These are phyloP conservation scores for Sturmia bella DNA, from an alignment of 2,888 invertebrate genomes.

Conservation along the genomic window DNA sequence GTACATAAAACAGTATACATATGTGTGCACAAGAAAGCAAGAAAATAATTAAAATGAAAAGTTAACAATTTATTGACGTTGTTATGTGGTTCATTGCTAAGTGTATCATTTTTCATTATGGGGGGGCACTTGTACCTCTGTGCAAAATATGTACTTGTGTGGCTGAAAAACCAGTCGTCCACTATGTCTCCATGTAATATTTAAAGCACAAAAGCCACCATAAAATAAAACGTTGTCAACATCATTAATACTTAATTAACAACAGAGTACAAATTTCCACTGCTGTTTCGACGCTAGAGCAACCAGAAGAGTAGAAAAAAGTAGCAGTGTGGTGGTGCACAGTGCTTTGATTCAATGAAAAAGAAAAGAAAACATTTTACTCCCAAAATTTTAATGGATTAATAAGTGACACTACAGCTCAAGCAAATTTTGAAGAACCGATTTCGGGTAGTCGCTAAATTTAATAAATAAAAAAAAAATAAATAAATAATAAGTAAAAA, in stretches of 20 bases:
- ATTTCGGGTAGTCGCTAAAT: too few species aligned
- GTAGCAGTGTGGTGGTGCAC: too few species aligned
- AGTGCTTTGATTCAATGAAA: too few species aligned
- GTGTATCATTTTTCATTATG: slow-evolving; percentile 21
- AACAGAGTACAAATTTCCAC: slow-evolving; percentile 17
- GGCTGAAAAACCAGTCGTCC: slow-evolving; percentile 1
- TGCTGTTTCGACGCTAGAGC: slow-evolving; percentile 9
- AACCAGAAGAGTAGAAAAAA: not conserved
- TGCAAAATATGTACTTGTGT: slow-evolving; percentile 1
- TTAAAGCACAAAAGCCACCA: slow-evolving; percentile 22
- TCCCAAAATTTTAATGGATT: too few species aligned
- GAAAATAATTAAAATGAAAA: too few species aligned
- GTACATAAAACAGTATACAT: not conserved
- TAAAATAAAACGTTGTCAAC: slow-evolving; percentile 42
- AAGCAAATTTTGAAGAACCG: too few species aligned
- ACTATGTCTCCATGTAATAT: slow-evolving; percentile 34
- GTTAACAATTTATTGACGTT: slow-evolving; percentile 12
- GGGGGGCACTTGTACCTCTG: not conserved
- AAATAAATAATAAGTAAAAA: too few species aligned
- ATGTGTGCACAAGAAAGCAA: not conserved
- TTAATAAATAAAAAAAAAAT: too few species aligned
- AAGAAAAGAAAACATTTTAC: too few species aligned
- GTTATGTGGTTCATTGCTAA: slow-evolving; percentile 37
- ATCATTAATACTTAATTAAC: slow-evolving; percentile 36
- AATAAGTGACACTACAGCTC: too few species aligned